Evolutionary conservation across 2,888 invertebrate genomes (phyloP), one percentile per base, ranked within the genome.

Genomic region (Beris morrisii): DNA sequence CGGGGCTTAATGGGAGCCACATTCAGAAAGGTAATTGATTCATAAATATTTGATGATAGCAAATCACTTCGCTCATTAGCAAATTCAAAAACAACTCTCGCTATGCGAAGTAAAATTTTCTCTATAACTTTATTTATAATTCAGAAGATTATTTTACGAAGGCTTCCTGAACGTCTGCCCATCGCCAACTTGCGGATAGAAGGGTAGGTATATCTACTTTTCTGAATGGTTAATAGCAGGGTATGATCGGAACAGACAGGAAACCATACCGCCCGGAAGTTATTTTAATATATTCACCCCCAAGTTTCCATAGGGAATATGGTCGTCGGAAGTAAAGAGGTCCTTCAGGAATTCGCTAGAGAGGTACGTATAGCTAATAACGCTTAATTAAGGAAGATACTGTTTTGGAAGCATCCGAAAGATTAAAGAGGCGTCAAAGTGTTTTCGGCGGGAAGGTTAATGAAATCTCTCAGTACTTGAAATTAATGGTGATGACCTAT

Each of bases 271-370:
- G 38, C 32, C 61, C 52, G 61, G 61, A 61, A 61, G 52, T 61
- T 52, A 52, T 61, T 61, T 61, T 61, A 61, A 61, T 61, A 61
- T 61, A 61, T 61, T 61, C 61, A 61, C 61, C 61, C 61, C 5
- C 15, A 50, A n/a, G 6, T 13, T 48, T 12, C 13, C 11, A 13
- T 48, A 15, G 15, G 50, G 15, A 50, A 15, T n/a, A 15, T 28
- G 6, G 12, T 46, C 46, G 58, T 15, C 61, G 61, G 61, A 50
- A 52, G 61, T 52, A 30, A 61, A 50, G 61, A 61, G 15, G 50
- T 38, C 45, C 52, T 52, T 50, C 9, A 50, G 38, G 28, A 52
- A 15, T 48, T 46, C 31, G n/a, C 38, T 38, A 9, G 5, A 38
- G 38, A 38, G 38, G 38, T 38, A 38, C 38, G 22, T 50, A 61